Evolutionary conservation across 37 sponge, comb jelly and placozoan genomes (phyloP).

Genomic region (Halisarca cf. caerulea): DNA sequence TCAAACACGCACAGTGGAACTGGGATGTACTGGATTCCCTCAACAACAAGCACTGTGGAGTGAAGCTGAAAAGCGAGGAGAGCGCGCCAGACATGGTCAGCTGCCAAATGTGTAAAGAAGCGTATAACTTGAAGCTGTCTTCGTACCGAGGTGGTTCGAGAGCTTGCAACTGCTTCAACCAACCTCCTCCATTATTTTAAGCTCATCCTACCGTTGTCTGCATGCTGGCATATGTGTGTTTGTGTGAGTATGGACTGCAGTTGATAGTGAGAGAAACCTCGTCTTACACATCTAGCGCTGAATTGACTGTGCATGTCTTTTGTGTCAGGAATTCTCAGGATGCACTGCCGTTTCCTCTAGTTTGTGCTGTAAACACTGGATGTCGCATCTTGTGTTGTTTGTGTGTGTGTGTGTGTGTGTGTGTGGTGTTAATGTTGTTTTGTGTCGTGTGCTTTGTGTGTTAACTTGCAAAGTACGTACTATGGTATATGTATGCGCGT

Average conservation of each 20-base stretch:
- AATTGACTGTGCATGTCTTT: too few species aligned
- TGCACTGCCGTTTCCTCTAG: too few species aligned
- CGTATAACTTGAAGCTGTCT: background rate
- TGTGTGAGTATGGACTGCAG: background rate
- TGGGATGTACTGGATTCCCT: background rate
- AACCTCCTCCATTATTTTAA: constrained; percentile 1
- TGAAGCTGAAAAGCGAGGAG: background rate
- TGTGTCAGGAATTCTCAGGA: too few species aligned
- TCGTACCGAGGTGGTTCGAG: background rate
- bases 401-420: too few species aligned
- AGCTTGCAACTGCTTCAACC: constrained; percentile 7
- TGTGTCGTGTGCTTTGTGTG: too few species aligned
- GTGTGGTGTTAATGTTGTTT: too few species aligned
- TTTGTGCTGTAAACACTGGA: too few species aligned
- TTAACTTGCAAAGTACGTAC: too few species aligned
- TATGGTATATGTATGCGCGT: too few species aligned
- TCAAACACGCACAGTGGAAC: background rate
- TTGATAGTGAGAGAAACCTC: background rate
- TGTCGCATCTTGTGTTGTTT: too few species aligned
- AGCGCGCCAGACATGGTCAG: background rate
- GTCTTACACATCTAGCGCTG: too few species aligned
- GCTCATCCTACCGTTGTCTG: background rate
- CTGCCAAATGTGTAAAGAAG: background rate
- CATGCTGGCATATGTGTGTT: background rate
- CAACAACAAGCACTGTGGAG: constrained; percentile 20